A percentile compares a stretch with the other conserved stretches of the same genome.
phyloP scores from a whole-genome alignment of 1,140 invertebrate species.

The Camponotus vicinus region DNA sequence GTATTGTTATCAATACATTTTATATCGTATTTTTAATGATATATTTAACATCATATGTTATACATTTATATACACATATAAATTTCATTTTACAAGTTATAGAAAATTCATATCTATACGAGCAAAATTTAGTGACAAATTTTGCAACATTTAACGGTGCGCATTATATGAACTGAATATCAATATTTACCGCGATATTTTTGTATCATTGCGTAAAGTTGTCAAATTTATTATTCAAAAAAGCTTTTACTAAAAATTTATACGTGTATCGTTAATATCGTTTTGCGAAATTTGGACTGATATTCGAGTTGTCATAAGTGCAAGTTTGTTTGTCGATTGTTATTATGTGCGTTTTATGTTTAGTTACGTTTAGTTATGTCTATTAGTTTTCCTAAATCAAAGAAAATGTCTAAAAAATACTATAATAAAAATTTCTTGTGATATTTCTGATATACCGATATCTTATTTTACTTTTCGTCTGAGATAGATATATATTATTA shows the following conservation, averaged over 20 bases:
- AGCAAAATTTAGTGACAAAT: background rate
- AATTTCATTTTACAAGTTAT: background rate
- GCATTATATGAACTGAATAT: background rate
- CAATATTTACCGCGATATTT: conserved; percentile 32
- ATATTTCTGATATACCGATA: background rate
- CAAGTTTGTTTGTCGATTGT: conserved; percentile 12
- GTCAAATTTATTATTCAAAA: conserved; percentile 51
- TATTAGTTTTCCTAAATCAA: background rate
- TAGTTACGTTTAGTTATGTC: background rate
- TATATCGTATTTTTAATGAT: background rate
- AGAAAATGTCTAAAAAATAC: background rate
- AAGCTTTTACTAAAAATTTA: conserved; percentile 36
- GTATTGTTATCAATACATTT: background rate
- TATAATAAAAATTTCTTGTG: background rate
- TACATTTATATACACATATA: background rate
- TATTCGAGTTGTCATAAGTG: background rate
- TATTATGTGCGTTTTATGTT: background rate
- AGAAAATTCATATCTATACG: conserved; percentile 19
- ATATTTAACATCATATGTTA: background rate
- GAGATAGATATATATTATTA: background rate
- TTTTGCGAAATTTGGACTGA: background rate
- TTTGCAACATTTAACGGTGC: background rate
- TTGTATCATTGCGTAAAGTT: conserved; percentile 28
- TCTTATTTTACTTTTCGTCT: background rate
- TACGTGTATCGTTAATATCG: conserved; percentile 11